Evolutionary conservation across 2,113 vertebrate genomes (phyloP).

Genomic region (Sclerurus mexicanus): DNA sequence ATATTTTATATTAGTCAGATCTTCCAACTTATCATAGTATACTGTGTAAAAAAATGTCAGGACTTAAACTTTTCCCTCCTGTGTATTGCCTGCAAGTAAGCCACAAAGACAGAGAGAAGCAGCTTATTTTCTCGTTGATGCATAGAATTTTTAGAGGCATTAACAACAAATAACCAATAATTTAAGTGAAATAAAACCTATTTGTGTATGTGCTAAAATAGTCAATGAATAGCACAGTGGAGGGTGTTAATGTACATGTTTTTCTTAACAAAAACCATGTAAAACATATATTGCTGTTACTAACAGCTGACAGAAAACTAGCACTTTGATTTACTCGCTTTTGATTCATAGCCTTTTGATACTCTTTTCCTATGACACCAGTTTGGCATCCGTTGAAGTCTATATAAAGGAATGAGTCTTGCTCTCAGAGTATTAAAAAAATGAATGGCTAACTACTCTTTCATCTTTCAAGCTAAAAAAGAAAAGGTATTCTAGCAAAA

Average conservation of each 20-base stretch:
- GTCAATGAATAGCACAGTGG: background rate
- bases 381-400: background rate
- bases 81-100: background rate
- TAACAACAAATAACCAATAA: background rate
- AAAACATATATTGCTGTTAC: background rate
- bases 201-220: background rate
- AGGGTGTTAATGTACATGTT: accelerated
- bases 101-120: background rate
- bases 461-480: background rate
- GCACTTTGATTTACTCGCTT: background rate
- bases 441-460: background rate
- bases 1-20: background rate
- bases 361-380: background rate
- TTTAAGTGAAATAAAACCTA: background rate
- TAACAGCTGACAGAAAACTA: background rate
- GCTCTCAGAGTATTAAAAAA: background rate
- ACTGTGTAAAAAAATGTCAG: background rate
- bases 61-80: background rate
- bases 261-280: background rate
- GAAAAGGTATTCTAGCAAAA: background rate
- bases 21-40: background rate
- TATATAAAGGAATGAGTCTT: background rate
- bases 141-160: background rate
- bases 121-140: background rate
- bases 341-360: background rate